phyloP scores from a whole-genome alignment of 2,888 invertebrate species.

The Erpobdella octoculata region DNA sequence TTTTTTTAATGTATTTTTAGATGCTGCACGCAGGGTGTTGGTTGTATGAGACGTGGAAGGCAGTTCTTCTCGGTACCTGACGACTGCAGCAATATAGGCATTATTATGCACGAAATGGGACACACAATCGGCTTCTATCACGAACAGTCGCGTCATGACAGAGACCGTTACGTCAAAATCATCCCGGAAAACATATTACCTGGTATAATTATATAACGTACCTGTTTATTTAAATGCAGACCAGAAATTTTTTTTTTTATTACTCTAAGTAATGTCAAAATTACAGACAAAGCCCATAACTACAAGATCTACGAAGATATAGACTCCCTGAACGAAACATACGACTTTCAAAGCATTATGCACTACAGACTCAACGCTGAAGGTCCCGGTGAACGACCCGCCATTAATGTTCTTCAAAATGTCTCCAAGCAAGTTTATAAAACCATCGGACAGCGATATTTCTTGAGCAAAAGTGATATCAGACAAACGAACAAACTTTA shows the following conservation, averaged over 20 bases:
- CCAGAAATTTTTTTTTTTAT: too few relatives aligned
- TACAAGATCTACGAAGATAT: conserved; percentile 93
- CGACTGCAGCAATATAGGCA: conserved; percentile 97
- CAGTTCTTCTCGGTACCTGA: conserved; percentile 87
- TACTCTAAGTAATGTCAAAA: too few relatives aligned
- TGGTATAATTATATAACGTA: too few relatives aligned
- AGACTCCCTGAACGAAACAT: conserved; percentile 84
- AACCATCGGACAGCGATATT: conserved; percentile 77
- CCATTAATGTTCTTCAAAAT: conserved; percentile 74
- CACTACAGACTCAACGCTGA: conserved; percentile 97
- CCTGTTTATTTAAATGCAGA: too few relatives aligned
- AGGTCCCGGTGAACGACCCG: conserved; percentile 71
- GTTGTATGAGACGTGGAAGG: conserved; percentile 87
- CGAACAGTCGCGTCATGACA: conserved; percentile 92
- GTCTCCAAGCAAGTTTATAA: background rate
- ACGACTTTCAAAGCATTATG: conserved; percentile 97
- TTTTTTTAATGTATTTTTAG: too few relatives aligned
- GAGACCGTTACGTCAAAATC: conserved; percentile 91
- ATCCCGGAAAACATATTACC: conserved; percentile 92
- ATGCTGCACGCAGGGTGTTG: conserved; percentile 97
- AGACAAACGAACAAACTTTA: conserved; percentile 92
- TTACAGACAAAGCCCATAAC: conserved; percentile 97
- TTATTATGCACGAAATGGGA: conserved; percentile 90
- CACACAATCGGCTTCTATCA: conserved; percentile 98
- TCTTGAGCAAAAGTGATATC: conserved; percentile 87